These are phyloP conservation scores for Muscicapa adusta DNA, from an alignment of 2,113 vertebrate species.

Conservation along the genomic window DNA sequence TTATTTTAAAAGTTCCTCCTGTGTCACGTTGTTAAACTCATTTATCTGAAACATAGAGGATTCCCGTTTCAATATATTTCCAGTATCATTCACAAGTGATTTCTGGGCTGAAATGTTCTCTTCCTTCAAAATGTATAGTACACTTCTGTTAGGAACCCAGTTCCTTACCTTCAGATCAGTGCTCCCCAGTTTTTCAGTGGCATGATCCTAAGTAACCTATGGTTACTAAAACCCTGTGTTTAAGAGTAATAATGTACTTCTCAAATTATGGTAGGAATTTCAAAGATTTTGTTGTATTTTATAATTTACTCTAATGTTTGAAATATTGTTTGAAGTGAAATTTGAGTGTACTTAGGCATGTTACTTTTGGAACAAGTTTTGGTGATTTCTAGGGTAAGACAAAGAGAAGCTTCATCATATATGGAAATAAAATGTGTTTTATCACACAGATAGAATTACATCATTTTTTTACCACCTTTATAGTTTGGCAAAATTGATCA, in stretches of 20 bases:
- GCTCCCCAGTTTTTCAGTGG: neutral
- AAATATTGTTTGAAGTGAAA: neutral
- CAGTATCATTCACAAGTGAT: neutral
- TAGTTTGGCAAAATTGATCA: neutral
- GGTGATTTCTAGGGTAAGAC: neutral
- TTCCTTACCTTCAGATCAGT: neutral
- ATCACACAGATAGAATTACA: neutral
- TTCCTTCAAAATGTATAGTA: neutral
- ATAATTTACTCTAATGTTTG: neutral
- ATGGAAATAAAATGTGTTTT: neutral
- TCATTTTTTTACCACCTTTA: neutral
- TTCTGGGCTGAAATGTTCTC: neutral
- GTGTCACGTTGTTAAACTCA: neutral
- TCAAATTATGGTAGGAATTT: neutral
- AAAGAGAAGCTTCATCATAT: neutral
- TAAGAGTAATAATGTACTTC: neutral
- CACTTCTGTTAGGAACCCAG: neutral
- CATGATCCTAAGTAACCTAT: neutral
- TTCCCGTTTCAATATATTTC: neutral
- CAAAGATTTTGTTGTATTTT: neutral
- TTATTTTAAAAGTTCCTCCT: neutral
- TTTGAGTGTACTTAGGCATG: neutral
- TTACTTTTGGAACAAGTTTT: neutral
- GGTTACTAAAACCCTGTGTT: neutral
- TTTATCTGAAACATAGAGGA: neutral